phyloP scores from a whole-genome alignment of 2,113 vertebrate genomes.

The Acinonyx jubatus region DNA sequence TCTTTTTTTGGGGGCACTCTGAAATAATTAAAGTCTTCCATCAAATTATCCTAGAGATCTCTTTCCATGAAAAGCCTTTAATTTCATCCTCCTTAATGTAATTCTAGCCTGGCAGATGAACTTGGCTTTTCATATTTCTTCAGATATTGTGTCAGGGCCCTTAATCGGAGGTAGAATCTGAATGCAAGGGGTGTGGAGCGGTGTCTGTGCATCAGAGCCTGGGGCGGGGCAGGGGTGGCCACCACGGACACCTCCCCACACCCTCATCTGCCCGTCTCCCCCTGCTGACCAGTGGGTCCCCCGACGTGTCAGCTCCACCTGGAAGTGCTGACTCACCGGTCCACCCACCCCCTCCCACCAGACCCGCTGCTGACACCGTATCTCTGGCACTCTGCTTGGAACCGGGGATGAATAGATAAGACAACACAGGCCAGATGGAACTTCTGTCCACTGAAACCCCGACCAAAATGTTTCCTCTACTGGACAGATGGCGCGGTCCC shows the following conservation, averaged over 20 bases:
- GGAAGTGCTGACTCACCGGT: not conserved
- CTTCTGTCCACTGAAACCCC: conserved; percentile 28
- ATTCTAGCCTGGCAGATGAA: conserved; percentile 82
- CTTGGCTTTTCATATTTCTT: conserved; percentile 66
- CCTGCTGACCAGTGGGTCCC: not conserved
- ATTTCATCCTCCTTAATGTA: conserved; percentile 84
- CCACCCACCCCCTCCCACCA: not conserved
- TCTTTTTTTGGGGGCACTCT: conserved; percentile 77
- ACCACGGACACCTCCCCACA: not conserved
- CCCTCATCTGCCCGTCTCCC: accelerated
- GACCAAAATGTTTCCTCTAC: not conserved
- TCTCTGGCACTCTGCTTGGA: not conserved
- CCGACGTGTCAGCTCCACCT: not conserved
- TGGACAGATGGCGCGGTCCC: conserved; percentile 25
- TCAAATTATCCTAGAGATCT: conserved; percentile 85
- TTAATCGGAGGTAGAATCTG: conserved; percentile 77
- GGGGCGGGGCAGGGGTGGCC: not conserved
- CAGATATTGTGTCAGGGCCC: conserved; percentile 73
- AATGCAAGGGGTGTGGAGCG: not conserved
- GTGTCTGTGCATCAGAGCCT: not conserved
- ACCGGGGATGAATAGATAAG: not conserved
- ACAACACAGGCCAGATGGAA: not conserved
- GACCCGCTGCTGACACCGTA: not conserved
- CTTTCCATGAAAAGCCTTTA: conserved; percentile 84
- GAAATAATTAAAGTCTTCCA: conserved; percentile 88